A percentile compares a stretch with the other conserved stretches of the same genome.
Conservation (phyloP, 2,113 vertebrate genomes). For the Campylorhamphus procurvoides region DNA sequence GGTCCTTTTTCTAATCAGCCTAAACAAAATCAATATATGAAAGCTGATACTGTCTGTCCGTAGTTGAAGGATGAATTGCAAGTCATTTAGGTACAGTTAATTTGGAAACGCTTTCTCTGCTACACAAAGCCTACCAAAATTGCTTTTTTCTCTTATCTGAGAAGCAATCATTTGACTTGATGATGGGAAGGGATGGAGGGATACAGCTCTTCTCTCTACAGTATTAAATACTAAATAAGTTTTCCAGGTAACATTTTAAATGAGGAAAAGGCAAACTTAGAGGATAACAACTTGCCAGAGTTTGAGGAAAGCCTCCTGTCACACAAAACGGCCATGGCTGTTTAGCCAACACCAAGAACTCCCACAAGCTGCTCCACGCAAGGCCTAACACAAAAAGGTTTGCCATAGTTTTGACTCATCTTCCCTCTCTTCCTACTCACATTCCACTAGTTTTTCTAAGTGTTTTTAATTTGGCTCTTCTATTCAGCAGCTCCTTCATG, state of each 20-base stretch:
- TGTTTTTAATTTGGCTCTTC: neutral
- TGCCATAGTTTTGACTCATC: neutral
- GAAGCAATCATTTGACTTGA: neutral
- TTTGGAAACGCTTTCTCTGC: neutral
- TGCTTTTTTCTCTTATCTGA: neutral
- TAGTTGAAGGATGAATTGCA: neutral
- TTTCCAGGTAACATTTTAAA: neutral
- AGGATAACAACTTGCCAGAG: neutral
- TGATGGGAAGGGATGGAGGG: rapidly evolving
- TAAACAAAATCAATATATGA: conserved; percentile 22
- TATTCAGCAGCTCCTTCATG: neutral
- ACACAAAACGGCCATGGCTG: neutral
- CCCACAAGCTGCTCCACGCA: neutral
- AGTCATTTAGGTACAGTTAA: conserved; percentile 13
- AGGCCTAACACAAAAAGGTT: neutral
- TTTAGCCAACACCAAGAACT: neutral
- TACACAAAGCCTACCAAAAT: neutral
- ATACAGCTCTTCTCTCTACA: neutral
- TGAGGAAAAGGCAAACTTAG: neutral
- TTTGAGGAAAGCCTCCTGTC: neutral
- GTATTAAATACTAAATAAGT: neutral
- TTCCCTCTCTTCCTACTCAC: neutral
- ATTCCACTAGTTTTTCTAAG: neutral
- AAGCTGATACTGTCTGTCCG: neutral
- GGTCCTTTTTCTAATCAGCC: neutral